phyloP scores from a whole-genome alignment of 2,113 vertebrate genomes.

The Chionodraco myersi region DNA sequence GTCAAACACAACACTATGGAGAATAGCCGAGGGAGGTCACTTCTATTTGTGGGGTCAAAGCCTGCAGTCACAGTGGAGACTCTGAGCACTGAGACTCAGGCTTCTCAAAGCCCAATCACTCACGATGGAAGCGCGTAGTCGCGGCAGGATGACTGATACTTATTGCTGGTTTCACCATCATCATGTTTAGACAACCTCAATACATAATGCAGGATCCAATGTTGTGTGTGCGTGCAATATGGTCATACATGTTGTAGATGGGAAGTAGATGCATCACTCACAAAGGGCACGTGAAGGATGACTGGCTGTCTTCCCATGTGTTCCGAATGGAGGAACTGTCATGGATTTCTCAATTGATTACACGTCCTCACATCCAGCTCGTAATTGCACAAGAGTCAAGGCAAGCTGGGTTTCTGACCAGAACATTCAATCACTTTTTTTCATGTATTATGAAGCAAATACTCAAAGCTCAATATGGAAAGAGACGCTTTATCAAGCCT shows the following conservation, averaged over 20 bases:
- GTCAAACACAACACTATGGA: constrained; percentile 1
- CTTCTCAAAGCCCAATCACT: constrained; percentile 62
- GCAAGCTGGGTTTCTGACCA: constrained; percentile 55
- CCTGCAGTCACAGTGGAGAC: constrained; percentile 47
- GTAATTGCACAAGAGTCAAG: constrained; percentile 69
- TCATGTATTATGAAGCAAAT: constrained; percentile 61
- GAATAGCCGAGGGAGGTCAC: constrained; percentile 42
- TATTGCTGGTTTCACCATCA: constrained; percentile 73
- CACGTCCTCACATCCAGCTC: constrained; percentile 56
- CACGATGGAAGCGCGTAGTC: constrained; percentile 46
- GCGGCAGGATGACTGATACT: constrained; percentile 73
- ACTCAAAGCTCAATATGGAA: constrained; percentile 60
- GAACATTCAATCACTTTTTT: constrained; percentile 68
- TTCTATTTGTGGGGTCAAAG: constrained; percentile 57
- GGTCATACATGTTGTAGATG: constrained; percentile 70
- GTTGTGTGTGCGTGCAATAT: constrained; percentile 62
- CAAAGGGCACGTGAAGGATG: constrained; percentile 76
- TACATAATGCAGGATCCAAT: constrained; percentile 69
- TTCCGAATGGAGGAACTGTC: constrained; percentile 73
- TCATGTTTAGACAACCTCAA: constrained; percentile 75
- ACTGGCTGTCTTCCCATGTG: constrained; percentile 66
- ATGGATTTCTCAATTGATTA: constrained; percentile 80
- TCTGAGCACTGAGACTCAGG: constrained; percentile 46
- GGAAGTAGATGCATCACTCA: constrained; percentile 74
- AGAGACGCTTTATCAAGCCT: constrained; percentile 50